Conservation (phyloP, 2,113 vertebrate genomes). For the zebrafish (Danio rerio) region DNA sequence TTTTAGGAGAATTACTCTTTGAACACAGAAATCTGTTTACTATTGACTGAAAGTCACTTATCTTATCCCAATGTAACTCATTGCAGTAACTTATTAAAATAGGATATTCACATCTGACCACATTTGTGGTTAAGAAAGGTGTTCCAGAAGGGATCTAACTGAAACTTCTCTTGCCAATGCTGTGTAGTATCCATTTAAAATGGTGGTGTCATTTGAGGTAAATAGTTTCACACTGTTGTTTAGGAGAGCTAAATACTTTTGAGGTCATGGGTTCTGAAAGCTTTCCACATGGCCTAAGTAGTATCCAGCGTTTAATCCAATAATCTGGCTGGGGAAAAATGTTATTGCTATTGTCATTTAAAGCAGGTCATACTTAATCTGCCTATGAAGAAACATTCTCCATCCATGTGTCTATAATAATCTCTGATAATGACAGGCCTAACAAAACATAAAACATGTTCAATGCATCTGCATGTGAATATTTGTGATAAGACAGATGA, state of each 20-base stretch:
- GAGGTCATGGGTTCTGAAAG: slow-evolving; percentile 13
- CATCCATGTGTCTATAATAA: neutral
- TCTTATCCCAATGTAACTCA: too few relatives aligned
- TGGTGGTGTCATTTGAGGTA: neutral
- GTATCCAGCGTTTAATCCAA: slow-evolving; percentile 31
- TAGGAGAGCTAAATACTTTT: neutral
- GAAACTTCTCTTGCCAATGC: neutral
- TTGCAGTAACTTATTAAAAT: too few relatives aligned
- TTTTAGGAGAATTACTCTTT: too few relatives aligned
- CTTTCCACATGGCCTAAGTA: neutral
- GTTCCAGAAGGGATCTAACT: too few relatives aligned
- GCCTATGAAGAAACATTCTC: slow-evolving; percentile 3
- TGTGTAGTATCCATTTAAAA: neutral
- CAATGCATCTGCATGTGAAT: neutral
- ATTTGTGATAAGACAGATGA: neutral
- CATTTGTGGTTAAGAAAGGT: too few relatives aligned
- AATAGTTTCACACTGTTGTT: neutral
- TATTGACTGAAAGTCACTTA: too few relatives aligned
- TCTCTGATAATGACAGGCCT: slow-evolving; percentile 9
- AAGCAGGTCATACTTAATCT: slow-evolving; percentile 42
- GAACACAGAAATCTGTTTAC: too few relatives aligned
- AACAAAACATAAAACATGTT: neutral
- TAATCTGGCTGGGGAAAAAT: slow-evolving; percentile 31
- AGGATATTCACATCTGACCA: too few relatives aligned
- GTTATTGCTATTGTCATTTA: slow-evolving; percentile 39